These are phyloP conservation scores for Hecatera dysodea DNA, from an alignment of 2,888 invertebrate species.

Conservation along the genomic window DNA sequence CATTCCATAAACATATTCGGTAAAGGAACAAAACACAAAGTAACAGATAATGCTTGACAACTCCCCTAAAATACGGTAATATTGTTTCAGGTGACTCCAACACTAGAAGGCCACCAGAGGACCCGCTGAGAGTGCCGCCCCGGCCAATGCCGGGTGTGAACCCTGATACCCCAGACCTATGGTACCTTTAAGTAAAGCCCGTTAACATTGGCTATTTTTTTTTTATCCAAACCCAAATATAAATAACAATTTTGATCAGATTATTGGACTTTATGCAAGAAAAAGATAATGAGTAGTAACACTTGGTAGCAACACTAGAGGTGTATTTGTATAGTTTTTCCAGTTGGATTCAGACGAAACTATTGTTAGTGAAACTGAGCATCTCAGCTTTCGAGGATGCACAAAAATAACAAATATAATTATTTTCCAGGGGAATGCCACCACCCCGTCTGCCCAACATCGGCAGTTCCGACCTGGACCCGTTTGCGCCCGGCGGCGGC, in stretches of 20 bases:
- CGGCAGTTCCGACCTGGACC: slow-evolving; percentile 95
- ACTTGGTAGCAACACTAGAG: not conserved
- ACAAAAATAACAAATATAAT: not conserved
- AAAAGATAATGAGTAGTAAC: not conserved
- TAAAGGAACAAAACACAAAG: not conserved
- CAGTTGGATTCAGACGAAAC: not conserved
- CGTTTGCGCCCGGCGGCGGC: slow-evolving; percentile 92
- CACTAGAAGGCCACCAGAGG: slow-evolving; percentile 75
- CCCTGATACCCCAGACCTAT: slow-evolving; percentile 81
- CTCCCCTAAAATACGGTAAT: not conserved
- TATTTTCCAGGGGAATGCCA: slow-evolving; percentile 79
- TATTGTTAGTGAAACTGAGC: not conserved
- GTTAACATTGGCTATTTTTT: slow-evolving; percentile 56
- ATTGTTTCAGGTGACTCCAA: slow-evolving; percentile 70
- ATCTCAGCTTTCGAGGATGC: not conserved
- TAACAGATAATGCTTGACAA: not conserved
- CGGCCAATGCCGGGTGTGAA: slow-evolving; percentile 77
- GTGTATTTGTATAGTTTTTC: not conserved
- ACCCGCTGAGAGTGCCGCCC: slow-evolving; percentile 80
- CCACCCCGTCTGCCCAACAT: slow-evolving; percentile 85
- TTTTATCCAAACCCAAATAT: slow-evolving; percentile 3
- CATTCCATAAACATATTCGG: not conserved
- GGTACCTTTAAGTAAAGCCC: slow-evolving; percentile 74
- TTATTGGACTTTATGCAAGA: not conserved
- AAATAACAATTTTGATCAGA: not conserved